These are phyloP conservation scores for Nasua narica DNA, from an alignment of 2,797 vertebrate genomes.

Conservation along the genomic window DNA sequence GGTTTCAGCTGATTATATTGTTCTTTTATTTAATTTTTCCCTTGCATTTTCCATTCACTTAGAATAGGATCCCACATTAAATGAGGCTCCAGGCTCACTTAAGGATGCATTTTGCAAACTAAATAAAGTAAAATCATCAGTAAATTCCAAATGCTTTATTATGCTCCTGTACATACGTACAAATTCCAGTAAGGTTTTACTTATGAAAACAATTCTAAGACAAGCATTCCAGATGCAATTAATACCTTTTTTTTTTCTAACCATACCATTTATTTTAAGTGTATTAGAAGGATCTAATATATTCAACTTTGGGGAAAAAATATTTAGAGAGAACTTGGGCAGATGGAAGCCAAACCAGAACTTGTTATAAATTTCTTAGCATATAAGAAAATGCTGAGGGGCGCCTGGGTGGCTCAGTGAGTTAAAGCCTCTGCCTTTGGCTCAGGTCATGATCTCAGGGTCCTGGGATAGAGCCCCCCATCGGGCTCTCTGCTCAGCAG, in stretches of 20 bases:
- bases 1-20: slow-evolving; percentile 75
- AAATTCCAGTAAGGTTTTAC: slow-evolving; percentile 76
- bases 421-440: too few species aligned
- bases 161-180: slow-evolving; percentile 75
- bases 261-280: slow-evolving; percentile 60
- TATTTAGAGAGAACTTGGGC: slow-evolving; percentile 31
- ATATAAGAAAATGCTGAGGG: slow-evolving; percentile 27
- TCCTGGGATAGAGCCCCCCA: too few species aligned
- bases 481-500: too few species aligned
- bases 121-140: slow-evolving; percentile 83
- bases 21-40: slow-evolving; percentile 77
- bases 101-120: slow-evolving; percentile 79
- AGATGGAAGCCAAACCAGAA: slow-evolving; percentile 45
- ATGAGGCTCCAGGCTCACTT: slow-evolving; percentile 77
- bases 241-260: slow-evolving; percentile 74
- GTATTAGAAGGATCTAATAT: slow-evolving; percentile 48
- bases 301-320: slow-evolving; percentile 32
- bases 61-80: slow-evolving; percentile 78
- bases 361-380: slow-evolving; percentile 23
- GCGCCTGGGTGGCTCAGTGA: too few species aligned
- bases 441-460: too few species aligned
- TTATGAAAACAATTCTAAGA: slow-evolving; percentile 77
- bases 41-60: slow-evolving; percentile 74
- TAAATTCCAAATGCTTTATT: slow-evolving; percentile 80
- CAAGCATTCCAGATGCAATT: slow-evolving; percentile 72